Conservation (phyloP, 2,113 vertebrate species). For the Ibidorhyncha struthersii region DNA sequence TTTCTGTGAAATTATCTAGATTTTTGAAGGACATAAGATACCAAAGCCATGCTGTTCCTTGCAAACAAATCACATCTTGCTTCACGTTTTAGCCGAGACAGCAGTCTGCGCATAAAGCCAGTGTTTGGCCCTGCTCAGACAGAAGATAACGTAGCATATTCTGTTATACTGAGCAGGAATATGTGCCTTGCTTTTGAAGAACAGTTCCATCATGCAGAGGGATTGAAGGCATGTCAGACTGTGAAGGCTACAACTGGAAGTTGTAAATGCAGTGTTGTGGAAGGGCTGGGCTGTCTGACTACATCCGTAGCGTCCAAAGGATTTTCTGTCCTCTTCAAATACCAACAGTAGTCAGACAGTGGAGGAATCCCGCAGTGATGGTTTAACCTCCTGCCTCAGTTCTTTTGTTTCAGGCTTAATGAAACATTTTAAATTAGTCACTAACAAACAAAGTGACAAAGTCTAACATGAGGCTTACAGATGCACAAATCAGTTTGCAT, state of each 20-base stretch:
- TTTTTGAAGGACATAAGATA: background rate
- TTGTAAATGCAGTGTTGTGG: background rate
- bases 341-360: background rate
- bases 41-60: background rate
- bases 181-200: background rate
- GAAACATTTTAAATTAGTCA: slow-evolving; percentile 21
- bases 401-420: slow-evolving; percentile 19
- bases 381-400: slow-evolving; percentile 11
- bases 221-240: background rate
- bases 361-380: background rate
- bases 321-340: background rate
- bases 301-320: background rate
- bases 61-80: background rate
- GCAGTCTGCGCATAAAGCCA: background rate
- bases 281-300: background rate
- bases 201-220: background rate
- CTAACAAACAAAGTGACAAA: slow-evolving; percentile 10
- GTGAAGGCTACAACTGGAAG: background rate
- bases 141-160: background rate
- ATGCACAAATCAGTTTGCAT: background rate
- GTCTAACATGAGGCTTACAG: background rate
- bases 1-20: background rate
- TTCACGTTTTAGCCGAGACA: background rate
- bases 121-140: background rate
- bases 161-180: background rate